A percentile compares a stretch with the other conserved stretches of the same genome.
Conservation (phyloP, 2,113 vertebrate genomes). For the Lota lota region DNA sequence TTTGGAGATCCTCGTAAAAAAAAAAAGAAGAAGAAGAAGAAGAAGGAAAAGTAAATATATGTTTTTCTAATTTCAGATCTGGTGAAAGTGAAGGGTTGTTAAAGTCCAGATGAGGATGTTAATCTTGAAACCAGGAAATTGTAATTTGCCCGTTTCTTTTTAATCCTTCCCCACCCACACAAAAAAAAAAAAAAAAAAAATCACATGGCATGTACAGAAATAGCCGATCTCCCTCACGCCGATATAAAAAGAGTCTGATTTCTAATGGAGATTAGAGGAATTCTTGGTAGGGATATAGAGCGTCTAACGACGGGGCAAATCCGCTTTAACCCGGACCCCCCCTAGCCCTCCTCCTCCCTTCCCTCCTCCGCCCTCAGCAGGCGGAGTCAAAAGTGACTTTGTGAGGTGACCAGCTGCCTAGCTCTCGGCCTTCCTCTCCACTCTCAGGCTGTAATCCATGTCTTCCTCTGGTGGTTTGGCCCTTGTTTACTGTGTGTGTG, state of each 20-base stretch:
- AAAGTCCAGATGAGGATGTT: slow-evolving; percentile 39
- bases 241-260: slow-evolving; percentile 10
- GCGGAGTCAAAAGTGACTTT: slow-evolving; percentile 32
- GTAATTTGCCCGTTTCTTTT: too few relatives aligned
- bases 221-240: slow-evolving; percentile 26
- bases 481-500: slow-evolving; percentile 24
- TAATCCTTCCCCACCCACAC: background rate
- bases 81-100: slow-evolving; percentile 31
- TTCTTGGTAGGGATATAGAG: slow-evolving; percentile 21
- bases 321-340: slow-evolving; percentile 28
- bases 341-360: slow-evolving; percentile 3
- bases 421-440: slow-evolving; percentile 26
- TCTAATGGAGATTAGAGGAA: slow-evolving; percentile 46
- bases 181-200: background rate
- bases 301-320: slow-evolving; percentile 16
- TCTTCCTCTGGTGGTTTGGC: slow-evolving; percentile 41
- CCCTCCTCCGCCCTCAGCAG: slow-evolving; percentile 26
- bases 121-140: slow-evolving; percentile 7
- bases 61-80: slow-evolving; percentile 36
- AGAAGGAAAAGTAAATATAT: slow-evolving; percentile 37
- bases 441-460: slow-evolving; percentile 30
- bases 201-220: slow-evolving; percentile 19
- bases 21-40: slow-evolving; percentile 20
- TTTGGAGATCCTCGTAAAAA: slow-evolving; percentile 35
- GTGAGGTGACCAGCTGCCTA: slow-evolving; percentile 46